Evolutionary conservation across 1,140 invertebrate species (phyloP).

Genomic region (Drosophila virilis): DNA sequence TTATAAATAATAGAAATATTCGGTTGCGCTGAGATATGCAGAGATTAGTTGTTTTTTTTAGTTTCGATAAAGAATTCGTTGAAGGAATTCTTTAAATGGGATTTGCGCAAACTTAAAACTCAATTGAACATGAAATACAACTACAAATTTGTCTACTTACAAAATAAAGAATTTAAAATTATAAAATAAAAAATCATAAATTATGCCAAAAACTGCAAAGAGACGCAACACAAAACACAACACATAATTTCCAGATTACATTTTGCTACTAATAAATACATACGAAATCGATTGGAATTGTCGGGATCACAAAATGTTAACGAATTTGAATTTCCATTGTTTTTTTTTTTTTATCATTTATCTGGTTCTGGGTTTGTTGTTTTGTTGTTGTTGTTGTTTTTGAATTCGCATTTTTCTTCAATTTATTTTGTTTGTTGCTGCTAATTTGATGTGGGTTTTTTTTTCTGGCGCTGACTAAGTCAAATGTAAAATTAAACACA

Average conservation of each 20-base stretch:
- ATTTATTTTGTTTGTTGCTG: conserved; percentile 3
- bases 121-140: conserved; percentile 34
- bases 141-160: conserved; percentile 42
- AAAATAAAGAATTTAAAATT: conserved; percentile 28
- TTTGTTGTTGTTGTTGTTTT: not conserved
- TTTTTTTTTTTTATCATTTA: conserved; percentile 1
- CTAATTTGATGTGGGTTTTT: conserved; percentile 5
- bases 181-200: conserved; percentile 28
- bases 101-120: conserved; percentile 27
- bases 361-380: conserved; percentile 1
- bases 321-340: conserved; percentile 14
- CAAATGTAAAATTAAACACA: conserved; percentile 71
- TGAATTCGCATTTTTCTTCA: not conserved
- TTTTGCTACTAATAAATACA: conserved; percentile 23
- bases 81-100: not conserved
- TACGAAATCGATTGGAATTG: conserved; percentile 21
- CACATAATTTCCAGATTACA: conserved; percentile 24
- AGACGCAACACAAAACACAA: conserved; percentile 26
- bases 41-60: conserved; percentile 20
- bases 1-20: conserved; percentile 26
- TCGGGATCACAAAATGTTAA: conserved; percentile 12
- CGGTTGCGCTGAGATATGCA: conserved; percentile 44
- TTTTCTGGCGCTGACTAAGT: conserved; percentile 20
- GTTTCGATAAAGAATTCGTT: conserved; percentile 7
- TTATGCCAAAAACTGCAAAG: conserved; percentile 31